Base-by-base conservation (phyloP, 2,113 vertebrate genomes). In the Ifrita kowaldi region DNA sequence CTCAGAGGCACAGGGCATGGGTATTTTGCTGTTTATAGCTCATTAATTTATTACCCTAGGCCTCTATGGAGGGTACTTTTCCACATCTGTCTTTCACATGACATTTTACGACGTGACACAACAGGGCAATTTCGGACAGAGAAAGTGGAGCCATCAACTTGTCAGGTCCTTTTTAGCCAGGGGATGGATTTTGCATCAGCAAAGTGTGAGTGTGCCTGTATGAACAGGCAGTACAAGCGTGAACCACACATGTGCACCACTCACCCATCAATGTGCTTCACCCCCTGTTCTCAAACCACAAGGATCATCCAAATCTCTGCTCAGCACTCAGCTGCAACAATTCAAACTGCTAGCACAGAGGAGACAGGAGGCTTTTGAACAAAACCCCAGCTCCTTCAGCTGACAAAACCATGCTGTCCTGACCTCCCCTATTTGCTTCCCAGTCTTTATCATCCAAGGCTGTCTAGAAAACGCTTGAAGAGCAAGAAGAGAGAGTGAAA, bases 11-110 rank as follows among this genome's bases (percentile, higher is more conserved):
- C 28, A 92, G 32, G 69, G 70, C 53, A 20, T 10, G 10, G 68
- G 39, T 90, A 22, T 69, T 94, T 79, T 82, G 33, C 35, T 87
- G 74, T 77, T 80, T 90, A 50, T 19, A 93, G 57, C 78, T 97
- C 75, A 44, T 97, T 97, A 91, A 77, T 93, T 95, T 90, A 53
- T 83, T 83, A 53, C 87, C 78, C 81, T 28, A 76, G 84, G 91
- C 91, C 50, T 79, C 30, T 11, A 26, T 18, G 24, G 65, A 73
- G 74, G 87, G 67, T 22, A 44, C 39, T 65, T 91, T 62, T 57
- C 63, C 39, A 18, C 5, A 19, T 16, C 74, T 84, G 81, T 87
- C 81, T 69, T 93, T 91, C 62, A 37, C 44, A 62, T 65, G 81
- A 80, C 65, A 65, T 87, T 67, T 83, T 55, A n/a, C 10, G 65